A percentile compares a stretch with the other conserved stretches of the same genome.
Evolutionary conservation across 2,888 invertebrate species (phyloP).

Genomic region (Erebia aethiops): DNA sequence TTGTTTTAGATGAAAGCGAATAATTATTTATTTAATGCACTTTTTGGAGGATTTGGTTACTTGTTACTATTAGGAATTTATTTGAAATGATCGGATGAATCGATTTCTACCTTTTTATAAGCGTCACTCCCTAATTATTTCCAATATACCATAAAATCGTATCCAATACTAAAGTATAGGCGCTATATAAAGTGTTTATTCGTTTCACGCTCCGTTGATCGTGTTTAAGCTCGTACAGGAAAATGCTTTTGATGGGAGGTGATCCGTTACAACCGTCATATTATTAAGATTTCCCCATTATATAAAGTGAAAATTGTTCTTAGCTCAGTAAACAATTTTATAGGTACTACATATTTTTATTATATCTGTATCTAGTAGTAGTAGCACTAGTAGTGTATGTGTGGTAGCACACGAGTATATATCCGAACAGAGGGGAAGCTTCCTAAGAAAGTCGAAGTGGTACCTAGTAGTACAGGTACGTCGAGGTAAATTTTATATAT

Average conservation of each 20-base stretch:
- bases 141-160: neutral
- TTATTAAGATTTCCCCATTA: neutral
- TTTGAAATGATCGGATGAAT: neutral
- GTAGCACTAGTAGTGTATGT: no score
- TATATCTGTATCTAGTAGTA: neutral
- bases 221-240: conserved; percentile 20
- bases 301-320: conserved; percentile 6
- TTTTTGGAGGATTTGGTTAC: neutral
- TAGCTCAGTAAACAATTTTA: neutral
- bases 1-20: no score
- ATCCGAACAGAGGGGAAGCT: no score
- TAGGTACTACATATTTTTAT: neutral
- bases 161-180: conserved; percentile 1
- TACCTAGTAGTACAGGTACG: no score
- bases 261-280: conserved; percentile 20
- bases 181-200: neutral
- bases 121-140: neutral
- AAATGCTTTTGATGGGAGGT: conserved; percentile 29
- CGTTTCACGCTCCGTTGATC: conserved; percentile 23
- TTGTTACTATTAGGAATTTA: neutral
- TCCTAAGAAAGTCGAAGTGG: no score
- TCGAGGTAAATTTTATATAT: no score
- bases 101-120: neutral
- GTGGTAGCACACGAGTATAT: no score
- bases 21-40: no score